Evolutionary conservation across 2,888 invertebrate species (phyloP).

Genomic region (Leptopilina myrica): DNA sequence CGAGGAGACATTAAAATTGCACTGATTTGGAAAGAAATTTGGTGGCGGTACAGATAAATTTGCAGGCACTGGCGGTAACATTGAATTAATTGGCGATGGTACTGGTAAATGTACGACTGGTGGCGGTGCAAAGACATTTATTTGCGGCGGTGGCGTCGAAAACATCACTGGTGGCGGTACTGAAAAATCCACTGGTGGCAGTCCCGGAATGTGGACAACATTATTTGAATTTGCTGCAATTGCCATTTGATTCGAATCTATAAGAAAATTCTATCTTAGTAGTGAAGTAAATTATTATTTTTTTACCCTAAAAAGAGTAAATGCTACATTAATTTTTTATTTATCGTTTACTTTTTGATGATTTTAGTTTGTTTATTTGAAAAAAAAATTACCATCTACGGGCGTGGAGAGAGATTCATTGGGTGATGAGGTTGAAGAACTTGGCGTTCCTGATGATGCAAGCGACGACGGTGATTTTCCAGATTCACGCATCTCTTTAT

Average conservation of each 20-base stretch:
- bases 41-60: constrained; percentile 26
- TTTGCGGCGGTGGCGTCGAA: not conserved
- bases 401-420: not conserved
- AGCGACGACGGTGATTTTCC: not conserved
- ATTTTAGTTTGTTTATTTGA: too few relatives aligned
- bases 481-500: not conserved
- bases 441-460: not conserved
- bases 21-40: not conserved
- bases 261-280: too few relatives aligned
- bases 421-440: not conserved
- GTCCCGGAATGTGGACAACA: not conserved
- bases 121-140: not conserved
- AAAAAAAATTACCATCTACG: not conserved
- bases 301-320: too few relatives aligned
- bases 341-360: too few relatives aligned
- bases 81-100: not conserved
- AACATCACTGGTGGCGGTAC: constrained; percentile 62
- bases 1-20: not conserved
- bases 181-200: not conserved
- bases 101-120: not conserved
- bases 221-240: not conserved
- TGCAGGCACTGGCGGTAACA: not conserved
- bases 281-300: too few relatives aligned
- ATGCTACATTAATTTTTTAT: too few relatives aligned
- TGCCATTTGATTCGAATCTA: too few relatives aligned